phyloP scores from a whole-genome alignment of 1,140 invertebrate species.

The Anastrepha obliqua region DNA sequence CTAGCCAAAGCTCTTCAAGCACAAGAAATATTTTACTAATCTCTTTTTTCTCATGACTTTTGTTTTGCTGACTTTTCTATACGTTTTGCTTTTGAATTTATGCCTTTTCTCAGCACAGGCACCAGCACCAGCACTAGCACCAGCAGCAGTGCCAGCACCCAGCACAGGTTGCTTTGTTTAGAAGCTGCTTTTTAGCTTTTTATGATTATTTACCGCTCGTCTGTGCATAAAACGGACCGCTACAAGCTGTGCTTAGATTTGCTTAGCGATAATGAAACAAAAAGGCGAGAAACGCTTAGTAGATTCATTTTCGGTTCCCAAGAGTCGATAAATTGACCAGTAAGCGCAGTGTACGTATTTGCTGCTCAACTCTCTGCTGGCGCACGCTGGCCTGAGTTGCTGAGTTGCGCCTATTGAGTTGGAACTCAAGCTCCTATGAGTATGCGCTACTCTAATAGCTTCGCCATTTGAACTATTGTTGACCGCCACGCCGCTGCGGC shows the following conservation, averaged over 20 bases:
- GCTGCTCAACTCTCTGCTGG: neutral
- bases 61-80: neutral
- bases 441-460: constrained; percentile 24
- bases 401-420: constrained; percentile 14
- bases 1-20: constrained; percentile 6
- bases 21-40: neutral
- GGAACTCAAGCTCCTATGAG: constrained; percentile 4
- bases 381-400: too few relatives aligned
- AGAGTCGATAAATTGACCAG: neutral
- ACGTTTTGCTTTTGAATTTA: neutral
- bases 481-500: neutral
- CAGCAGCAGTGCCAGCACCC: neutral
- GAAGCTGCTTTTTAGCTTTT: constrained; percentile 12
- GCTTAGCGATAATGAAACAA: constrained; percentile 15
- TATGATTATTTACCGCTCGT: neutral
- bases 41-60: neutral
- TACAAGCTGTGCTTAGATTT: constrained; percentile 22
- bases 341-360: neutral
- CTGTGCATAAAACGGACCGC: neutral
- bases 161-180: constrained; percentile 34
- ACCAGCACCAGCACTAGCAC: neutral
- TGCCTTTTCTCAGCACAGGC: neutral
- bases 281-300: neutral
- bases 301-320: neutral
- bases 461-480: constrained; percentile 32